Evolutionary conservation across 2,113 vertebrate species (phyloP).

Genomic region (Ochotona curzoniae): DNA sequence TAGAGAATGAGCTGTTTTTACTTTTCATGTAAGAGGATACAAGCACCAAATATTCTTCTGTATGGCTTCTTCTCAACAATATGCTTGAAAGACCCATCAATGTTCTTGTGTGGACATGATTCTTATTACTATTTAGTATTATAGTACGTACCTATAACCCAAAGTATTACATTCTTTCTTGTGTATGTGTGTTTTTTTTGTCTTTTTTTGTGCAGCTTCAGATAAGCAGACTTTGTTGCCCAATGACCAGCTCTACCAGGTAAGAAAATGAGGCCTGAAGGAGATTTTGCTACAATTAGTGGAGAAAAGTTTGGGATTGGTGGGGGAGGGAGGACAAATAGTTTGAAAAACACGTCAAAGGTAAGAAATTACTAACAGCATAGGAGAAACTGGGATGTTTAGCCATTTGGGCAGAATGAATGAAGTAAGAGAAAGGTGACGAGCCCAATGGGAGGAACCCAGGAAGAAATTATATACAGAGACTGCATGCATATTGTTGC

Average conservation of each 20-base stretch:
- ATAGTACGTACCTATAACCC: background rate
- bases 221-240: constrained; percentile 80
- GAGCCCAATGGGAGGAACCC: background rate
- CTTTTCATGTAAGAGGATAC: background rate
- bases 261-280: constrained; percentile 32
- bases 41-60: background rate
- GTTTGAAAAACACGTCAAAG: background rate
- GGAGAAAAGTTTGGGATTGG: background rate
- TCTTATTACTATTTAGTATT: background rate
- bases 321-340: background rate
- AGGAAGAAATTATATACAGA: background rate
- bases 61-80: background rate
- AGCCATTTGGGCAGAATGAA: background rate
- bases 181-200: background rate
- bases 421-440: constrained; percentile 34
- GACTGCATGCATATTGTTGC: background rate
- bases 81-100: background rate
- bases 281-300: background rate
- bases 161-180: background rate
- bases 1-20: background rate
- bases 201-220: constrained; percentile 72
- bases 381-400: background rate
- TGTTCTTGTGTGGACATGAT: background rate
- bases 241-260: constrained; percentile 81
- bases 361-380: background rate